Percentiles rank a stretch among this genome's conserved stretches.
These are phyloP conservation scores for Chelonus insularis DNA, from an alignment of 1,140 invertebrate species.

Conservation along the genomic window DNA sequence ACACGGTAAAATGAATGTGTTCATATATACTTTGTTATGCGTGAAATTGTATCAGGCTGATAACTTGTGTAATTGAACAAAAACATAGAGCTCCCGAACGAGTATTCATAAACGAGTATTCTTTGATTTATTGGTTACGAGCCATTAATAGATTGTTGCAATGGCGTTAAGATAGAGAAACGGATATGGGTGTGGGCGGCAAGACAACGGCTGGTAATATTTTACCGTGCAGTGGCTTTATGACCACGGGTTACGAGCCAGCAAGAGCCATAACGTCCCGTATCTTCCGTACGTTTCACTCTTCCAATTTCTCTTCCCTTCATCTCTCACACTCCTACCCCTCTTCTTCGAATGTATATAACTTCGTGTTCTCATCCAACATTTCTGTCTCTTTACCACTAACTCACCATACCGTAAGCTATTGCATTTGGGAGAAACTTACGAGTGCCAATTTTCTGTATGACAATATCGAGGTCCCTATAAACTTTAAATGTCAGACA, in stretches of 20 bases:
- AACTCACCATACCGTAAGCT: background rate
- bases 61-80: background rate
- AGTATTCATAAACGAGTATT: constrained; percentile 18
- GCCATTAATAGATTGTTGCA: constrained; percentile 58
- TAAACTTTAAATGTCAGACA: constrained; percentile 53
- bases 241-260: constrained; percentile 59
- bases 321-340: constrained; percentile 21
- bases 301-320: constrained; percentile 8
- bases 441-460: constrained; percentile 51
- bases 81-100: constrained; percentile 4
- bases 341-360: constrained; percentile 25
- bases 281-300: constrained; percentile 32
- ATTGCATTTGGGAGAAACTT: constrained; percentile 42
- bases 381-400: constrained; percentile 11
- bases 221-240: constrained; percentile 58
- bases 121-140: constrained; percentile 51
- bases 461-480: constrained; percentile 44
- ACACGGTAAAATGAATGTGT: no score
- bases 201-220: constrained; percentile 44
- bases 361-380: background rate
- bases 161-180: constrained; percentile 56
- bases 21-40: no score
- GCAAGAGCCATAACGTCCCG: constrained; percentile 57
- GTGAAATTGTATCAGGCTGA: no score
- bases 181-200: constrained; percentile 41